Conservation (phyloP, 2,888 invertebrate genomes). For the Tiliacea aurago region DNA sequence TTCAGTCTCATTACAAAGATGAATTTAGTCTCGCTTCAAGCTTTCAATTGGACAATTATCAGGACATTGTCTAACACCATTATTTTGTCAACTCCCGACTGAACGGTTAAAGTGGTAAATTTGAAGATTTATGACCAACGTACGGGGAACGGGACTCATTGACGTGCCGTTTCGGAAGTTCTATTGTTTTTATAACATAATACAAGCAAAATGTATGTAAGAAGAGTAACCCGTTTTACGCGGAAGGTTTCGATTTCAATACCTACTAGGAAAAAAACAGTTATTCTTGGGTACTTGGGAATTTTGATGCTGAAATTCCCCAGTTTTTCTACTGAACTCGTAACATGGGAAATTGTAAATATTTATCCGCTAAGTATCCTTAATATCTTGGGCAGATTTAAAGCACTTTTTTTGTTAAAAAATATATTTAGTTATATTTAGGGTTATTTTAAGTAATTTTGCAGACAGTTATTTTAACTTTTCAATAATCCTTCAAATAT, state of each 20-base stretch:
- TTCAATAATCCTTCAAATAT: constrained; percentile 1
- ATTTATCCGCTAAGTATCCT: neutral
- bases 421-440: too few relatives aligned
- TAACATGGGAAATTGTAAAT: neutral
- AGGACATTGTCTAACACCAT: constrained; percentile 79
- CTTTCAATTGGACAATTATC: constrained; percentile 77
- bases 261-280: constrained; percentile 11
- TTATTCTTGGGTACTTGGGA: constrained; percentile 13
- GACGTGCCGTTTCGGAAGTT: constrained; percentile 66
- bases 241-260: constrained; percentile 37
- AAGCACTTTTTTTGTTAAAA: neutral
- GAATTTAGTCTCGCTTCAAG: constrained; percentile 72
- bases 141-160: constrained; percentile 70
- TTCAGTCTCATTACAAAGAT: constrained; percentile 54
- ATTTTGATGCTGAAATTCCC: neutral
- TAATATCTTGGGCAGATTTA: neutral
- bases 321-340: neutral
- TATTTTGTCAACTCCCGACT: constrained; percentile 81
- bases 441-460: too few relatives aligned
- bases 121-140: constrained; percentile 78
- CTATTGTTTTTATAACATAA: constrained; percentile 54
- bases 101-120: constrained; percentile 81
- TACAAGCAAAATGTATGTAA: constrained; percentile 30
- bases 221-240: constrained; percentile 39
- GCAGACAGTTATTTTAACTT: neutral